Evolutionary conservation across 2,113 vertebrate species (phyloP).

Genomic region (Petrocephalus microphthalmus): DNA sequence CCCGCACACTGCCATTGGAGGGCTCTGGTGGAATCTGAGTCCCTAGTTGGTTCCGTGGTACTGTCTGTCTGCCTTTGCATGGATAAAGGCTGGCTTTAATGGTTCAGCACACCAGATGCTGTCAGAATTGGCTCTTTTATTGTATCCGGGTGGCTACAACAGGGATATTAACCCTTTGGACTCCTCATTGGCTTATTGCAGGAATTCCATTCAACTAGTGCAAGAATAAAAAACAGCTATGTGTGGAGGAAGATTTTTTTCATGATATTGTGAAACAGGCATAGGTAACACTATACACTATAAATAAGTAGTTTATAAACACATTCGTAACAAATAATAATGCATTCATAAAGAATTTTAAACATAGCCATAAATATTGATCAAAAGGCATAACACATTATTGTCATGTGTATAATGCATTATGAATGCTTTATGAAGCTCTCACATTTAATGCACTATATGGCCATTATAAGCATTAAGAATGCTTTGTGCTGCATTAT

Average conservation of each 20-base stretch:
- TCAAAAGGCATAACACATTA: too few species aligned
- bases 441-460: too few species aligned
- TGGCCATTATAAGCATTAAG: too few species aligned
- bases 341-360: too few species aligned
- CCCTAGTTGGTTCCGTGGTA: constrained; percentile 46
- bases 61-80: constrained; percentile 52
- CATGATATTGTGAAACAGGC: background rate
- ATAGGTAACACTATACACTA: too few species aligned
- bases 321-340: too few species aligned
- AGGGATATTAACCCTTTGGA: constrained; percentile 58
- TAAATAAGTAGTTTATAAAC: too few species aligned
- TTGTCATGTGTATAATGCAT: too few species aligned
- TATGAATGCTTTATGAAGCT: too few species aligned
- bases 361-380: too few species aligned
- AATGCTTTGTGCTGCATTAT: too few species aligned
- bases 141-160: constrained; percentile 57
- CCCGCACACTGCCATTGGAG: constrained; percentile 49
- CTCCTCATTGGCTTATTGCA: constrained; percentile 5
- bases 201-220: constrained; percentile 10
- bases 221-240: constrained; percentile 1
- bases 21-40: constrained; percentile 26
- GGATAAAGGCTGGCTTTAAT: constrained; percentile 62
- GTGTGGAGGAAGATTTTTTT: background rate
- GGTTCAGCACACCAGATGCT: constrained; percentile 57
- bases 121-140: constrained; percentile 50